Evolutionary conservation across 2,113 vertebrate genomes (phyloP), one percentile per base, ranked within the genome.

Genomic region (Gallinago undulata): DNA sequence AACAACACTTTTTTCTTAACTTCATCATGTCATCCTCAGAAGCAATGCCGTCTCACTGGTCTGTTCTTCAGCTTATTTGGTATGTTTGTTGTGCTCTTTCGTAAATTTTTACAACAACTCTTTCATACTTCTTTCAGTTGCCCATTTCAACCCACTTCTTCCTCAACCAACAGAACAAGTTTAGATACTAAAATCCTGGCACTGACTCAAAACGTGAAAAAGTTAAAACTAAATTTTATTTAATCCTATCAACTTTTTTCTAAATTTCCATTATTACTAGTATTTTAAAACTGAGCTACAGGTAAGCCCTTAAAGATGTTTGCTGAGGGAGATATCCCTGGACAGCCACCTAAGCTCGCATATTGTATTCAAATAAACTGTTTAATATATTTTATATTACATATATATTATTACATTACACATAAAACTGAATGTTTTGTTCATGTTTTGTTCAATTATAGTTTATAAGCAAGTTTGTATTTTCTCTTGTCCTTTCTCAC

Each of bases 81-180:
- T 51, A 24, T 9, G 16, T 25, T 30, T 48, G 10, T 18, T 22
- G 37, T 0, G 0, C 7, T 55, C 23, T 12, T 14, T 5, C 27
- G 51, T 27, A 19, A 27, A 3, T 66, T 66, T 70, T 43, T 48
- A 25, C 43, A 45, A 35, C 13, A 28, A 53, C 15, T 3, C 48
- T 55, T 48, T 22, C 27, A 50, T 10, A 39, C 10, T 55, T 13
- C 8, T 18, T 62, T 31, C 30, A 23, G 16, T 27, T 33, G 7
- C 16, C 9, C 14, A 21, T 37, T 77, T 70, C 43, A 66, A 28
- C 25, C 6, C 16, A 57, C 31, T 75, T 69, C 28, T 7, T 35
- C 51, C 19, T 55, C 63, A 76, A 57, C 7, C 11, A 57, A 45
- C 7, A 25, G 74, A 80, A 47, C 16, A 78, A 59, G 12, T 35